Conservation (phyloP, 2,113 vertebrate species). For the Cromileptes altivelis region DNA sequence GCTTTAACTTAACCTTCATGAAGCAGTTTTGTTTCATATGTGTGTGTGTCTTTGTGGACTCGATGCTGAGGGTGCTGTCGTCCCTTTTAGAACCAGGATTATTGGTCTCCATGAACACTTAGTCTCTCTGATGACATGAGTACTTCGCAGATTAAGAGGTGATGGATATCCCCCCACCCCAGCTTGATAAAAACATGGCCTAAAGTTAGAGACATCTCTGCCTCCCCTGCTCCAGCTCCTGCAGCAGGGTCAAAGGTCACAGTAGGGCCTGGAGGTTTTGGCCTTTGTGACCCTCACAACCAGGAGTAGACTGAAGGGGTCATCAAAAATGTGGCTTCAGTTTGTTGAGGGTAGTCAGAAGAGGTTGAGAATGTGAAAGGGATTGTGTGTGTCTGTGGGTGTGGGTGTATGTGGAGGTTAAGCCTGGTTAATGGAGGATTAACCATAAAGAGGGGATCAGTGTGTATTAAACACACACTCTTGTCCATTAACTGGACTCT, state of each 20-base stretch:
- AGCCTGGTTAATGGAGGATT: conserved; percentile 68
- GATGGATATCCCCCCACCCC: not conserved
- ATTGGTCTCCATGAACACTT: conserved; percentile 38
- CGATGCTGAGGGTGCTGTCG: not conserved
- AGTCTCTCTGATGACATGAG: conserved; percentile 19
- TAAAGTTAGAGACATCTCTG: not conserved
- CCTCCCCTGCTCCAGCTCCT: not conserved
- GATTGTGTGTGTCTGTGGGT: conserved; percentile 24
- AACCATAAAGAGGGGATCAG: conserved; percentile 59
- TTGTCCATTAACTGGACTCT: conserved; percentile 53
- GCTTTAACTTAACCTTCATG: not conserved
- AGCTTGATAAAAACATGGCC: not conserved
- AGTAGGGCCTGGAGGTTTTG: conserved; percentile 24
- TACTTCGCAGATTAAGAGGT: conserved; percentile 39
- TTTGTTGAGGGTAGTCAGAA: not conserved
- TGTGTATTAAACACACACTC: conserved; percentile 69
- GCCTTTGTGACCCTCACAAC: not conserved
- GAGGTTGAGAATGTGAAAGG: not conserved
- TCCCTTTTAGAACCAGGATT: conserved; percentile 22
- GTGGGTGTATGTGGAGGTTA: conserved; percentile 14
- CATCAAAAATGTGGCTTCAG: conserved; percentile 27
- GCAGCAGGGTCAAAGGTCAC: conserved; percentile 37
- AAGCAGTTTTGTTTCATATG: not conserved
- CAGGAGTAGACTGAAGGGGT: not conserved
- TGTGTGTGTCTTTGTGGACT: not conserved